Evolutionary conservation across 1,140 invertebrate species (phyloP).

Genomic region (Drosophila fuyamai): DNA sequence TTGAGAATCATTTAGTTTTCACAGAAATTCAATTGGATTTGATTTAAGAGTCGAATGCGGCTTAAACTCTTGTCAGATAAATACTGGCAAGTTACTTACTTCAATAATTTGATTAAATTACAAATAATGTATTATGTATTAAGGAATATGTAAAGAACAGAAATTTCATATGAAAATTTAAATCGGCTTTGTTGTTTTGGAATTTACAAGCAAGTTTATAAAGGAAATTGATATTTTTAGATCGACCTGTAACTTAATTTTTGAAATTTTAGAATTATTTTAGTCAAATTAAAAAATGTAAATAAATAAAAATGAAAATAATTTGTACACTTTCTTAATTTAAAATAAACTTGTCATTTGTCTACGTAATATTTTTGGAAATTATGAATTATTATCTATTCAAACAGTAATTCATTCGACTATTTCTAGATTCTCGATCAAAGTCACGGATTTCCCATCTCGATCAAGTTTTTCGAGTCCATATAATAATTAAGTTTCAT

Average conservation of each 20-base stretch:
- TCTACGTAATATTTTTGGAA: too few species aligned
- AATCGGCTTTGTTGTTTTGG: too few species aligned
- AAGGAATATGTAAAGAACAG: neutral
- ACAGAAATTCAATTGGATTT: constrained; percentile 8
- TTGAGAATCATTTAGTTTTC: constrained; percentile 16
- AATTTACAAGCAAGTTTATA: too few species aligned
- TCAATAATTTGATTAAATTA: neutral
- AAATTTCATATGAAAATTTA: neutral
- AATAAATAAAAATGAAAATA: too few species aligned
- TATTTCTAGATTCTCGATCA: neutral
- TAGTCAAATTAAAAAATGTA: too few species aligned
- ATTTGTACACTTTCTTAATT: too few species aligned
- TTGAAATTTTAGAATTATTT: too few species aligned
- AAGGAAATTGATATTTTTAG: too few species aligned
- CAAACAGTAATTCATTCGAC: neutral
- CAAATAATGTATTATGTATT: neutral
- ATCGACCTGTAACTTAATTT: too few species aligned
- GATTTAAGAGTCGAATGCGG: constrained; percentile 1
- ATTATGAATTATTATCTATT: too few species aligned
- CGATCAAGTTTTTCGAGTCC: too few species aligned
- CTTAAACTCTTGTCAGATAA: neutral
- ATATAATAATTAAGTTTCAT: neutral
- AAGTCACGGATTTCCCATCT: neutral
- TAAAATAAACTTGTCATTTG: too few species aligned
- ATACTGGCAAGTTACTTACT: neutral